Conservation (phyloP, 2,797 vertebrate species). For the Esox lucius region DNA sequence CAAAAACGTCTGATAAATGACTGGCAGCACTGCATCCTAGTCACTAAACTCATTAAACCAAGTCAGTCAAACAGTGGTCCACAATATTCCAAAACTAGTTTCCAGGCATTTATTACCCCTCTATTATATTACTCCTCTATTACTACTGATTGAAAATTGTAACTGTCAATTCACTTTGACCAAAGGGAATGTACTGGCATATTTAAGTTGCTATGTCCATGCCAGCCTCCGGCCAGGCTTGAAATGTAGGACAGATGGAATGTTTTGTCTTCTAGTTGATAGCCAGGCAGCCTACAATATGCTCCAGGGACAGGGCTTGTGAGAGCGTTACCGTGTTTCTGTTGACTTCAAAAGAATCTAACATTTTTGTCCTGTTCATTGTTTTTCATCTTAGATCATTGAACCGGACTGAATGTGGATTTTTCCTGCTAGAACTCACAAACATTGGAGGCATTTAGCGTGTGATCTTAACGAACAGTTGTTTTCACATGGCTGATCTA, state of each 20-base stretch:
- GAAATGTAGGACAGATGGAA: not conserved
- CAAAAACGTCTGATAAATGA: no score
- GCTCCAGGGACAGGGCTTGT: not conserved
- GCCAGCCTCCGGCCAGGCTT: not conserved
- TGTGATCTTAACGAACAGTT: not conserved
- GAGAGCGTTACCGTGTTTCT: not conserved
- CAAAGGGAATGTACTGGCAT: not conserved
- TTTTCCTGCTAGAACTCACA: constrained; percentile 7
- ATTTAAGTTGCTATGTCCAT: not conserved
- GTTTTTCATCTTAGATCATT: constrained; percentile 5
- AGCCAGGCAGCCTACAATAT: not conserved
- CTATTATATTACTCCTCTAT: not conserved
- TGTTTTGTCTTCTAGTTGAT: not conserved
- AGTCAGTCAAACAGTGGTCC: no score
- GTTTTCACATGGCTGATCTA: constrained; percentile 1
- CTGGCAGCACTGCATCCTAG: no score
- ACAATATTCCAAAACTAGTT: not conserved
- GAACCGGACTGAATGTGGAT: constrained; percentile 1
- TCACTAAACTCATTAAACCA: no score
- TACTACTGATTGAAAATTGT: not conserved
- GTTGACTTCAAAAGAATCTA: not conserved
- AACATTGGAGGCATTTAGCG: constrained; percentile 3
- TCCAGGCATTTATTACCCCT: not conserved
- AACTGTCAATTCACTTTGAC: not conserved
- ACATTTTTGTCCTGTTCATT: not conserved